A percentile compares a stretch with the other conserved stretches of the same genome.
phyloP scores from a whole-genome alignment of 2,113 vertebrate genomes.

The Sylvietta virens region DNA sequence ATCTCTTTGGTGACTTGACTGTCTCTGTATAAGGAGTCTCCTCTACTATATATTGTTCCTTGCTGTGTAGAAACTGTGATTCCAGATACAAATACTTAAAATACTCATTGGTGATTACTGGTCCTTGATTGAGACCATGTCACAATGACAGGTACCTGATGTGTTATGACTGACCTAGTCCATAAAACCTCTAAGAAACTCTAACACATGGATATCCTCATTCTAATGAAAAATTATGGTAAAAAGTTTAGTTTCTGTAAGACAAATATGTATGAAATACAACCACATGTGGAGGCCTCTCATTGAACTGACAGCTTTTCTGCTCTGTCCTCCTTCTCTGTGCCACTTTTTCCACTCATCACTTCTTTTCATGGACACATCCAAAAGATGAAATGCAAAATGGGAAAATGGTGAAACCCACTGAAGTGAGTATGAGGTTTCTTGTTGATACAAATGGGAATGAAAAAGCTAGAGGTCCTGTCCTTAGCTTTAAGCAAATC shows the following conservation, averaged over 20 bases:
- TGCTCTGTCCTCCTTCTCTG: neutral
- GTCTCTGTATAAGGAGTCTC: neutral
- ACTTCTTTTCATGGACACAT: neutral
- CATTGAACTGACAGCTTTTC: neutral
- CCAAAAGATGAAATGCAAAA: neutral
- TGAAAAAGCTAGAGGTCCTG: neutral
- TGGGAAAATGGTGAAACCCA: neutral
- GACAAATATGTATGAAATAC: neutral
- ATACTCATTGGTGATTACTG: neutral
- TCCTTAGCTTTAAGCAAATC: neutral
- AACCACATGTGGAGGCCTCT: neutral
- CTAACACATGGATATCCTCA: neutral
- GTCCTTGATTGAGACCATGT: neutral
- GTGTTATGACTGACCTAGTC: neutral
- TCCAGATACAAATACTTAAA: neutral
- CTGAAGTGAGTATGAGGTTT: neutral
- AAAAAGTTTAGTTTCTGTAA: neutral
- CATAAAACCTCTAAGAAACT: neutral
- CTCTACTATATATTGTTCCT: neutral
- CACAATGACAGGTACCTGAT: neutral
- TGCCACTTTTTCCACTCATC: fast-evolving
- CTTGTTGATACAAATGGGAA: neutral
- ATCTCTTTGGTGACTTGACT: neutral
- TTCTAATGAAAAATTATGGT: neutral
- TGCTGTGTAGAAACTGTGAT: neutral